Evolutionary conservation across 2,113 vertebrate genomes (phyloP), one percentile per base, ranked within the genome.

Genomic region (Oreochromis spilurus): DNA sequence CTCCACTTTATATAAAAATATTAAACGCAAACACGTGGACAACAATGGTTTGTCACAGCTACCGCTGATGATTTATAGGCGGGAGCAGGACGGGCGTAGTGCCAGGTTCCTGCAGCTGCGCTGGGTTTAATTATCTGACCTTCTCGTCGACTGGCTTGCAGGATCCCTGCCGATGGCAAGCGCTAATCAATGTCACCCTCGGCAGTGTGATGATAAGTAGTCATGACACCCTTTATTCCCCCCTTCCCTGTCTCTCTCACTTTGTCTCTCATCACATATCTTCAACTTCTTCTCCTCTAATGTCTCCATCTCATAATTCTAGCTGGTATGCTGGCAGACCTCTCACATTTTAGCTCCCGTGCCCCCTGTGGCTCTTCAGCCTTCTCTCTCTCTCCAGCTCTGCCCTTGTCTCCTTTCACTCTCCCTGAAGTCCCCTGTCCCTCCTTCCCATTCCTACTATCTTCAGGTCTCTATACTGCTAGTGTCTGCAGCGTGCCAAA

Each of bases 111-210:
- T 84, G 92, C 91, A 57, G 86, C 86, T 58, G 79, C 55, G 5
- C 87, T 92, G 87, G 91, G 90, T 94, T 95, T 96, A 96, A 96
- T 95, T 94, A 95, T 85, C 86, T 87, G 91, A 94, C 93, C 94
- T 94, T 95, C 84, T 60, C 55, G 83, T 84, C 29, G 34, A 77
- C 91, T 87, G 58, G 82, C 90, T 89, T 84, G 81, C 45, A 78
- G 83, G 81, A 84, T 90, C 88, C 93, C 88, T 21, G 88, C 84
- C 54, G 86, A 87, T 84, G 84, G 84, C 82, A 65, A 94, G 79
- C 38, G 89, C 88, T 93, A 94, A 96, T 94, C 92, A 94, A 93
- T 95, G 94, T 94, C 91, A 91, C 90, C 89, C 88, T 88, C 12
- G 79, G 88, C 85, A 48, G 79, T 38, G 78, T 93, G 92, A 93